Percentiles rank a stretch among this genome's conserved stretches.
phyloP scores from a whole-genome alignment of 2,888 invertebrate species.

The Prenolepis imparis region DNA sequence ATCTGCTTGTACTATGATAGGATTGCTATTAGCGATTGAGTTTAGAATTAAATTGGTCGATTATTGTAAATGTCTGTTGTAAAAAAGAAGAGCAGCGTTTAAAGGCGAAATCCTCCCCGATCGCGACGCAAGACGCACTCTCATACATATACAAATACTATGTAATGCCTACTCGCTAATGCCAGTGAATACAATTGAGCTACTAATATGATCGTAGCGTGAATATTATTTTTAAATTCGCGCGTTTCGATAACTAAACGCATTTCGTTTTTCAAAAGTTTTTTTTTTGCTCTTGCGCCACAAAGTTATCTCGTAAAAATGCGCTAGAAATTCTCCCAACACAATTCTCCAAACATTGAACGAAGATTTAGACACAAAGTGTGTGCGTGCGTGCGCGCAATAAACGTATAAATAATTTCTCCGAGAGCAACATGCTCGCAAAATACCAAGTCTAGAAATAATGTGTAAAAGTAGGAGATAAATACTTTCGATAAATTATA shows the following conservation, averaged over 20 bases:
- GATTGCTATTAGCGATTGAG: constrained; percentile 27
- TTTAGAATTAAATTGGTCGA: constrained; percentile 35
- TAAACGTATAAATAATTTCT: constrained; percentile 77
- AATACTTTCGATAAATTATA: constrained; percentile 73
- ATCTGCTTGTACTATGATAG: constrained; percentile 27
- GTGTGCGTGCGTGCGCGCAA: constrained; percentile 13
- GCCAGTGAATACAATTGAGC: constrained; percentile 71
- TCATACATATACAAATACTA: constrained; percentile 61
- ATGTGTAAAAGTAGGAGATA: constrained; percentile 79
- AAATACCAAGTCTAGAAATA: constrained; percentile 76
- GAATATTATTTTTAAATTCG: constrained; percentile 63
- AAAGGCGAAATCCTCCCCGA: constrained; percentile 66
- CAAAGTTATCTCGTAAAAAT: constrained; percentile 42
- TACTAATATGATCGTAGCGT: constrained; percentile 76
- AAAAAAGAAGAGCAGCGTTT: constrained; percentile 27
- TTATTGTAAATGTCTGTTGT: constrained; percentile 31
- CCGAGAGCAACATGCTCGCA: constrained; percentile 67
- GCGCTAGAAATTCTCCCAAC: constrained; percentile 29
- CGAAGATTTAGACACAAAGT: constrained; percentile 24
- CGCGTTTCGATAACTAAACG: constrained; percentile 60
- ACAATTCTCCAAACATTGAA: constrained; percentile 43
- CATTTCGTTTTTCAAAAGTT: constrained; percentile 57
- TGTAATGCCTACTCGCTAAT: constrained; percentile 67
- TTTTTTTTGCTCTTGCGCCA: constrained; percentile 20
- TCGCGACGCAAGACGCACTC: constrained; percentile 65